Base-by-base conservation (phyloP, 2,888 invertebrate species). In the Caenorhabditis doughertyi region DNA sequence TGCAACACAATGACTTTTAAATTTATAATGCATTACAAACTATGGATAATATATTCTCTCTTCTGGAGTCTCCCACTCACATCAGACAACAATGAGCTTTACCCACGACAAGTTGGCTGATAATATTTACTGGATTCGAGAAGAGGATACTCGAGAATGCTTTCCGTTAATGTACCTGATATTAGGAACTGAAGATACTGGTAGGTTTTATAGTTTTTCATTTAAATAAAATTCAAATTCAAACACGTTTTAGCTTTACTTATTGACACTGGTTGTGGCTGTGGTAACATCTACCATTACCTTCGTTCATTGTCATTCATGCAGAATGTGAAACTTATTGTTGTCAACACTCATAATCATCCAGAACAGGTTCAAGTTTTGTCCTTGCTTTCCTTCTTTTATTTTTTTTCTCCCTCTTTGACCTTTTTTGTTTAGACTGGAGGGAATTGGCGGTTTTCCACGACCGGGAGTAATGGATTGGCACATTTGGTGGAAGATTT, bases 261-360 rank as follows among this genome's bases (percentile, higher is more conserved):
- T 23, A 85, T 88, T 27, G 88, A 88, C 71, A 88, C 88, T 29
- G 88, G 88, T 42, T 85, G 85, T 58, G 88, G 86, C 18, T 87
- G 83, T 27, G 86, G 88, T 23, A 88, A 88, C 68, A 79, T 88
- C 47, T 87, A 84, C 73, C 83, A 85, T 64, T 88, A 84, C 73
- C 60, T 87, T 23, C 83, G 83, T 58, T 76, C 81, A 13, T 51
- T 85, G 18, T 79, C 79, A 16, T 81, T 85, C 53, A 73, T 87
- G 71, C 73, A 83, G 35, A 81, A 84, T 55, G 42, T 76, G 62
- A 81, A 80, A 68, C 77, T 88, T 29, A 83, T 88, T 53, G 88
- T 88, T 42, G 84, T 88, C 49, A 88, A 87, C 68, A 88, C 88
- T 42, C 88, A 88, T 77, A 88, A 88, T 64, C 88, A 88, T 77